These are phyloP conservation scores for Sarcophaga peregrina DNA, from an alignment of 1,140 invertebrate species.

Conservation along the genomic window DNA sequence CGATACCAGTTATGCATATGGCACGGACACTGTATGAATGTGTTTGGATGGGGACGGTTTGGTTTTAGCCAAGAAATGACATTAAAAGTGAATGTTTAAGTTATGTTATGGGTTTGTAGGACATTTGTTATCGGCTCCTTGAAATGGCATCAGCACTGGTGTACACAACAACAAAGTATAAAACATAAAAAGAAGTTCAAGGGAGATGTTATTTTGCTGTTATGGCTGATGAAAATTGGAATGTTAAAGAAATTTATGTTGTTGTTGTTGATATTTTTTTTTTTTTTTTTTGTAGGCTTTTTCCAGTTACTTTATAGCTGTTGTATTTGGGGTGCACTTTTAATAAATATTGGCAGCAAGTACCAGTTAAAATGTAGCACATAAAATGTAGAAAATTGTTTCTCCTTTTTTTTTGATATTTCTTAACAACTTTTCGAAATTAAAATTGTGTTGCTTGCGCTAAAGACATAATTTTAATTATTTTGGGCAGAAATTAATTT, in stretches of 20 bases:
- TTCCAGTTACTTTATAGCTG: too few species aligned
- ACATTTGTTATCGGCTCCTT: constrained; percentile 56
- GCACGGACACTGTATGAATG: neutral
- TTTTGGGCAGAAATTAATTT: too few species aligned
- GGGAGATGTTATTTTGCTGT: constrained; percentile 13
- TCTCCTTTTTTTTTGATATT: neutral
- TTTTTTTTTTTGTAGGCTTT: neutral
- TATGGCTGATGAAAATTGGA: neutral
- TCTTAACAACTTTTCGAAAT: neutral
- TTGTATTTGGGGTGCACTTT: neutral
- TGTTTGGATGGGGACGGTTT: neutral
- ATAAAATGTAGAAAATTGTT: neutral
- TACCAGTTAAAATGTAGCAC: too few species aligned
- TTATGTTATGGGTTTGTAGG: constrained; percentile 58
- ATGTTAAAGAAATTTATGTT: constrained; percentile 18
- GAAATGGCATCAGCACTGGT: constrained; percentile 32
- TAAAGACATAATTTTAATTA: too few species aligned
- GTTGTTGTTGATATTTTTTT: neutral
- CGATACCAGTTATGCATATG: constrained; percentile 7
- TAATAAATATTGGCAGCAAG: neutral
- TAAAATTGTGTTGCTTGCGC: neutral
- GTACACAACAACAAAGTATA: neutral
- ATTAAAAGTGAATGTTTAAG: constrained; percentile 53
- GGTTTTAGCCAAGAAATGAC: constrained; percentile 32
- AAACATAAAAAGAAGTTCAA: constrained; percentile 37